Evolutionary conservation across 2,888 invertebrate species (phyloP), one percentile per base, ranked within the genome.

Genomic region (Ethmia dodecea): DNA sequence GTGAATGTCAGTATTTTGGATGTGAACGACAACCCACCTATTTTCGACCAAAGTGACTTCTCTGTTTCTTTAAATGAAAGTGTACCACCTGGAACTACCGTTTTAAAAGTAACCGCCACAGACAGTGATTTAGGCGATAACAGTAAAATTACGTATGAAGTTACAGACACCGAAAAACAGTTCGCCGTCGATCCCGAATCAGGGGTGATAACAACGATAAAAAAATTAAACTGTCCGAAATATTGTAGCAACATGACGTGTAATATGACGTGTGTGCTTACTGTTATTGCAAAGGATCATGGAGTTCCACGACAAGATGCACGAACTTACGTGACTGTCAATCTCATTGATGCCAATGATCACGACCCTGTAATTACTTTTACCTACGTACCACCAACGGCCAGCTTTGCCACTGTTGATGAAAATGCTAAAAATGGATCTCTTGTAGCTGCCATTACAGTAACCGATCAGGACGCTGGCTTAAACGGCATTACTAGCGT

Each of bases 21-120:
- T 75, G 96, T 96, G 5, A 97, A 97, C 68, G 97, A 97, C 68
- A 96, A 96, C 78, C 96, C 97, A 9, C 97, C 97, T 22, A 94
- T 96, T 49, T 97, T 97, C 64, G 96, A 95, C 74, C 96, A 96
- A 69, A 96, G 96, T 81, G 96, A 97, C 69, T 98, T 98, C 75
- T 94, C 93, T 38, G 96, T 96, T 1, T 93, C 94, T 27, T 71
- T 98, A 32, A 97, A 97, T 78, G 98, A 98, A 76, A 97, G 96
- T 62, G 94, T 96, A 5, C 92, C 94, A n/a, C 92, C 94, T 0
- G 97, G 97, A 3, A 95, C 95, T 0, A 91, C 91, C 25, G 96
- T 98, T 5, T 81, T 97, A 2, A 94, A 94, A 62, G 97, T 98
- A n/a, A 92, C 92, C 74, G 98, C 98, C 0, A 94, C 94, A 3